phyloP scores from a whole-genome alignment of 2,888 invertebrate species.

The Mythimna loreyi region DNA sequence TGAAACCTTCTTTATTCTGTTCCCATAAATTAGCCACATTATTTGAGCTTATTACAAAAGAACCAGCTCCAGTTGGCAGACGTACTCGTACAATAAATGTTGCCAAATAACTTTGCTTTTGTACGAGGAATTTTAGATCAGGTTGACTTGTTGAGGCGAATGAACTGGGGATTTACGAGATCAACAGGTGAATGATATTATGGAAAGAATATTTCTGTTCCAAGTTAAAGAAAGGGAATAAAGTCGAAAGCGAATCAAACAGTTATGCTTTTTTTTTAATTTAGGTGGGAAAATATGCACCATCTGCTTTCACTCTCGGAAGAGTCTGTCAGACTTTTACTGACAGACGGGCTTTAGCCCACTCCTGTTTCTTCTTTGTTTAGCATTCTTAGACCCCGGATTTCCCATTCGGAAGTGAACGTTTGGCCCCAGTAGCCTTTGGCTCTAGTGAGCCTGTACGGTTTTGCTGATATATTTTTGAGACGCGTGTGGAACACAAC shows the following conservation, averaged over 20 bases:
- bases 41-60: slow-evolving; percentile 45
- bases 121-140: slow-evolving; percentile 43
- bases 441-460: too few relatives aligned
- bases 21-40: slow-evolving; percentile 48
- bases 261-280: background rate
- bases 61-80: slow-evolving; percentile 35
- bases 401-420: too few relatives aligned
- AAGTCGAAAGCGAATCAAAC: slow-evolving; percentile 19
- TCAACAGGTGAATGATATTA: slow-evolving; percentile 56
- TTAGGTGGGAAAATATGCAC: too few relatives aligned
- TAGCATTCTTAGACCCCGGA: too few relatives aligned
- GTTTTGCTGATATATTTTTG: too few relatives aligned
- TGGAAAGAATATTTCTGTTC: slow-evolving; percentile 31
- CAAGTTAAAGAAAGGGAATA: slow-evolving; percentile 38
- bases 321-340: too few relatives aligned
- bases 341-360: too few relatives aligned
- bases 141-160: slow-evolving; percentile 41
- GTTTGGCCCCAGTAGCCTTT: too few relatives aligned
- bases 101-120: slow-evolving; percentile 44
- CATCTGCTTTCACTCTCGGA: too few relatives aligned
- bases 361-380: too few relatives aligned
- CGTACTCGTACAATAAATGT: slow-evolving; percentile 39
- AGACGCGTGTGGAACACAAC: too few relatives aligned
- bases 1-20: slow-evolving; percentile 38
- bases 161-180: slow-evolving; percentile 25